Percentiles rank a stretch among this genome's conserved stretches.
phyloP scores from a whole-genome alignment of 2,888 invertebrate genomes.

The Macrosiphum euphorbiae region DNA sequence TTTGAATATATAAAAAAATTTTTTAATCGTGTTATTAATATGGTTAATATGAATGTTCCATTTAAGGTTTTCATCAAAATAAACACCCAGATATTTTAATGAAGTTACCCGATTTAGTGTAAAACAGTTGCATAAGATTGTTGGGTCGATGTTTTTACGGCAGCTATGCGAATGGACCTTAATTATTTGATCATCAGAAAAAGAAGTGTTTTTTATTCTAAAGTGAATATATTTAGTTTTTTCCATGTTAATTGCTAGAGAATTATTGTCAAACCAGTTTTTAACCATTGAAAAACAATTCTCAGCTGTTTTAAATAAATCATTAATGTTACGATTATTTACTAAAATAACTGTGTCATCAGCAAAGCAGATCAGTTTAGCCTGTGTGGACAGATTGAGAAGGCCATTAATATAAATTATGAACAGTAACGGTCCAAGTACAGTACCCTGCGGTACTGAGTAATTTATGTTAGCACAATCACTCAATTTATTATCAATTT shows the following conservation, averaged over 20 bases:
- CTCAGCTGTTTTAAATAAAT: not conserved
- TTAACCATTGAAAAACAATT: not conserved
- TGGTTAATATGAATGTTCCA: not conserved
- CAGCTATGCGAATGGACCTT: not conserved
- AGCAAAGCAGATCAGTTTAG: not conserved
- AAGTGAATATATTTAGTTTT: constrained; percentile 31
- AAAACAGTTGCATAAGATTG: not conserved
- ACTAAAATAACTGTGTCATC: constrained; percentile 5
- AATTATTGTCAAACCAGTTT: not conserved
- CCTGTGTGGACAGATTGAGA: not conserved
- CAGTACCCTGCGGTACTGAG: not conserved
- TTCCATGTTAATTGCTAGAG: not conserved
- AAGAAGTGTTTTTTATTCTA: not conserved
- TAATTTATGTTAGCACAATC: not conserved
- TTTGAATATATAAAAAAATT: not conserved
- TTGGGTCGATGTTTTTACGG: not conserved
- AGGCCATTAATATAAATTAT: not conserved
- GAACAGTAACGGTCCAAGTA: not conserved
- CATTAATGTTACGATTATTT: not conserved
- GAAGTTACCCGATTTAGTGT: not conserved
- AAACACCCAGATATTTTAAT: not conserved
- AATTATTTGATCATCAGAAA: not conserved
- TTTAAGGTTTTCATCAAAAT: not conserved
- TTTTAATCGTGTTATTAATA: not conserved
- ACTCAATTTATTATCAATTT: not conserved